Conservation (phyloP, 2,113 vertebrate genomes). For the Orientallactaga bullata region DNA sequence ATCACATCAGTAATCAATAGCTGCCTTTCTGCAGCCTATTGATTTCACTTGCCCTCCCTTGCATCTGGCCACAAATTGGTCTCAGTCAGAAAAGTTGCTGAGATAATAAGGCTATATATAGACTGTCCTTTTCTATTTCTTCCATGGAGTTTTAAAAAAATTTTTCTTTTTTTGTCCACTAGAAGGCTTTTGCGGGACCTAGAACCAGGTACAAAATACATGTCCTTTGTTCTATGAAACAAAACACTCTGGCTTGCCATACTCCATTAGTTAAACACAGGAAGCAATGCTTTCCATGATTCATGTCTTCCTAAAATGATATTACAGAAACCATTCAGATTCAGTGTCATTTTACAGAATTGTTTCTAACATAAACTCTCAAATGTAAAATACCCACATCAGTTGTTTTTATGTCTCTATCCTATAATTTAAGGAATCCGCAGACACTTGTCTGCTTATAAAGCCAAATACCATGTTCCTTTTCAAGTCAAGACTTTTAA, state of each 20-base stretch:
- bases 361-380: constrained; percentile 1
- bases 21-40: constrained; percentile 7
- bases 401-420: constrained; percentile 1
- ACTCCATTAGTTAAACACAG: background rate
- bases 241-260: constrained; percentile 9
- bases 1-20: background rate
- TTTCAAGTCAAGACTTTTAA: constrained; percentile 6
- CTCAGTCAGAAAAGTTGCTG: constrained; percentile 52
- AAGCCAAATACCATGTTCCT: constrained; percentile 24
- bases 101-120: constrained; percentile 67
- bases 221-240: constrained; percentile 41
- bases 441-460: background rate
- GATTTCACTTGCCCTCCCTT: constrained; percentile 45
- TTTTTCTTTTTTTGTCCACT: background rate
- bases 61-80: constrained; percentile 63
- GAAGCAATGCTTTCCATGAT: background rate
- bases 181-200: constrained; percentile 22
- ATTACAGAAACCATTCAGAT: constrained; percentile 24
- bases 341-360: background rate
- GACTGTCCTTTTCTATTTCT: constrained; percentile 62
- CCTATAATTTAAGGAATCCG: constrained; percentile 38
- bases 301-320: constrained; percentile 29
- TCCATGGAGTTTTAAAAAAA: background rate
- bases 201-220: background rate
- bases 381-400: constrained; percentile 40